Percentiles rank a stretch among this genome's conserved stretches.
Evolutionary conservation across 2,113 vertebrate species (phyloP).

Genomic region (Anoplopoma fimbria): DNA sequence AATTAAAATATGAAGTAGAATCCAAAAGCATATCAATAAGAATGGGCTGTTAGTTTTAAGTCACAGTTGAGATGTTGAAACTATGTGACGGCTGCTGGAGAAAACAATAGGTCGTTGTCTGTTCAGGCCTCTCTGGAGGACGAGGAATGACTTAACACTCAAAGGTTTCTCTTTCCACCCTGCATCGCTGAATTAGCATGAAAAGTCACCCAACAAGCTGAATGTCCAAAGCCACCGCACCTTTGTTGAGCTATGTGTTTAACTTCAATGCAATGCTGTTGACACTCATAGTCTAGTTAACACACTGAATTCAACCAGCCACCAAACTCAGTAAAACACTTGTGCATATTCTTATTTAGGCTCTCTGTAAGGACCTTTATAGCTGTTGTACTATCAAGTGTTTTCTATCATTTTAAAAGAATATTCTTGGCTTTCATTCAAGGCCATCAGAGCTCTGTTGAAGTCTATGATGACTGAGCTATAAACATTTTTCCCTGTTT

Average conservation of each 20-base stretch:
- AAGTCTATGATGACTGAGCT: not conserved
- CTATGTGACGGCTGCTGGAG: conserved; percentile 7
- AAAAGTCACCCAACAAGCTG: not conserved
- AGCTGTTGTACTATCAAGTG: not conserved
- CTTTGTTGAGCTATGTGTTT: no score
- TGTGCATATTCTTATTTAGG: not conserved
- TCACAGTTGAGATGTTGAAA: not conserved
- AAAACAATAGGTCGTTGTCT: conserved; percentile 55
- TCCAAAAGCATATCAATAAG: not conserved
- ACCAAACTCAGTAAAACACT: no score
- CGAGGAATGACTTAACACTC: conserved; percentile 19
- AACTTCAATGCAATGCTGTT: not conserved
- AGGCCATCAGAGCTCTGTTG: not conserved
- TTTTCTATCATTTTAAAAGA: not conserved
- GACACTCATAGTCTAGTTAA: not conserved
- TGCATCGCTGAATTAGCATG: no score
- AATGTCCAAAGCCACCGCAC: not conserved
- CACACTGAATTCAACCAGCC: not conserved
- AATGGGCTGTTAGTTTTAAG: conserved; percentile 1
- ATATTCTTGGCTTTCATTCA: not conserved
- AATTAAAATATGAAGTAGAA: not conserved
- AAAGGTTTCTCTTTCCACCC: not conserved
- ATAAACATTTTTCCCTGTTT: not conserved
- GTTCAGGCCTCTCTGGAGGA: conserved; percentile 19
- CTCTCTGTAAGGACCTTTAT: not conserved